These are phyloP conservation scores for Coecobrya sp. DNA, from an alignment of 2,888 invertebrate species.

Conservation along the genomic window DNA sequence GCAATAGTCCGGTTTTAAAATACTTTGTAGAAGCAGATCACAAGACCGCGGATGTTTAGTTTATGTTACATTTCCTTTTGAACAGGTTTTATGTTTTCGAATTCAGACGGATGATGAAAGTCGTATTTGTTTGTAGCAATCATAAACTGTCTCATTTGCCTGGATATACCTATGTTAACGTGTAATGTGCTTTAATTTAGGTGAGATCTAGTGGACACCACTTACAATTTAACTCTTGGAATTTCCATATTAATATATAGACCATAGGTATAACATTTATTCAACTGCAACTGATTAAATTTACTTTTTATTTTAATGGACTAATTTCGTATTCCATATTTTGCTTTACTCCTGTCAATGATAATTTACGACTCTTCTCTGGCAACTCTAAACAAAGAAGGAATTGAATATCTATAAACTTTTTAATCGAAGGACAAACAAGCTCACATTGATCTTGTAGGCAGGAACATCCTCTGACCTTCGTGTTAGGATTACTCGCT, in stretches of 20 bases:
- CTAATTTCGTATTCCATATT: constrained; percentile 36
- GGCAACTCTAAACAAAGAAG: constrained; percentile 31
- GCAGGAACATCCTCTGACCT: constrained; percentile 58
- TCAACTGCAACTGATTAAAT: not conserved
- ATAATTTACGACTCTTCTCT: constrained; percentile 39
- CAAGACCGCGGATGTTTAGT: not conserved
- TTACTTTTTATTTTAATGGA: not conserved
- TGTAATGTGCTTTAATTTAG: not conserved
- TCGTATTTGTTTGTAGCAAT: too few species aligned
- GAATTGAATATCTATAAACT: constrained; percentile 46
- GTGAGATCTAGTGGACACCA: too few species aligned
- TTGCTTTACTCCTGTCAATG: constrained; percentile 38
- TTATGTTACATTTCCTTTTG: constrained; percentile 5
- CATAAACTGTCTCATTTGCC: not conserved
- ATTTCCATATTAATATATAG: too few species aligned
- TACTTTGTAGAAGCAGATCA: not conserved
- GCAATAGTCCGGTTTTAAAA: too few species aligned
- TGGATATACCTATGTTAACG: not conserved
- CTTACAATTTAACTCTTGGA: too few species aligned
- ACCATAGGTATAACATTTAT: too few species aligned
- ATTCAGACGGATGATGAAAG: constrained; percentile 10
- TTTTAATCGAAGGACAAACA: constrained; percentile 41
- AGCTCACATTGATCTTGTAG: constrained; percentile 34
- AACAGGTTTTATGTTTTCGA: constrained; percentile 10
- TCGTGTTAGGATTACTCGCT: constrained; percentile 20